Percentiles rank a stretch among this genome's conserved stretches.
Evolutionary conservation across 1,140 invertebrate species (phyloP).

Genomic region (Drusus annulatus): DNA sequence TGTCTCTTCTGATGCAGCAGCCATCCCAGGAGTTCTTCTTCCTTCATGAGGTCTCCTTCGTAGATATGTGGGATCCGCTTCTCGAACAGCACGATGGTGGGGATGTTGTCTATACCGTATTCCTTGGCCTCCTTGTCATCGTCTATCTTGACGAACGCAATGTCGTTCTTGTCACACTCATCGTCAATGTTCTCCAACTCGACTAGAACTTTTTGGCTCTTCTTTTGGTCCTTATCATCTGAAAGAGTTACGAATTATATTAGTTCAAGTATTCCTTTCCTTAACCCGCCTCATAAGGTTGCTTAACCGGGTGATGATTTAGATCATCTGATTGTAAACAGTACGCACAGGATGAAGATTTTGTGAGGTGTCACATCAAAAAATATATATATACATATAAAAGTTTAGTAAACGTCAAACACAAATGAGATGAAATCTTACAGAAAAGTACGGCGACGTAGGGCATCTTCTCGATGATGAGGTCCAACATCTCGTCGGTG

Average conservation of each 20-base stretch:
- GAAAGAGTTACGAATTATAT: constrained; percentile 58
- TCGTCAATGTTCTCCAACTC: constrained; percentile 96
- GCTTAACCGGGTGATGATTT: no score
- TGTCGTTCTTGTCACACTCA: constrained; percentile 92
- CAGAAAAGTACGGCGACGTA: constrained; percentile 92
- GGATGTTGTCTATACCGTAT: constrained; percentile 88
- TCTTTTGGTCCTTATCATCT: constrained; percentile 95
- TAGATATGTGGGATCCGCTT: constrained; percentile 90
- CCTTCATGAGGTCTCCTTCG: constrained; percentile 92
- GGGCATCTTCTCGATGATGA: constrained; percentile 90
- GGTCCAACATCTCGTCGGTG: constrained; percentile 94
- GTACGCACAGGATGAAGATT: no score
- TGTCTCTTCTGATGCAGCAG: constrained; percentile 90
- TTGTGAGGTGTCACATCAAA: no score
- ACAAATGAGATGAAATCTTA: constrained; percentile 74
- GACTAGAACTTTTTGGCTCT: constrained; percentile 88
- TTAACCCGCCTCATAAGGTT: no score
- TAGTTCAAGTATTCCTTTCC: no score
- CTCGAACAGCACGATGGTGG: constrained; percentile 90
- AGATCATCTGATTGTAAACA: no score
- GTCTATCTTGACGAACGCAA: constrained; percentile 94
- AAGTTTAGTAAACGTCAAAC: no score
- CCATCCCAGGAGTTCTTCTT: constrained; percentile 92
- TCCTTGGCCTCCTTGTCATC: constrained; percentile 91
- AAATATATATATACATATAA: no score